Evolutionary conservation across 2,113 vertebrate genomes (phyloP).

Genomic region (Opisthocomus hoazin): DNA sequence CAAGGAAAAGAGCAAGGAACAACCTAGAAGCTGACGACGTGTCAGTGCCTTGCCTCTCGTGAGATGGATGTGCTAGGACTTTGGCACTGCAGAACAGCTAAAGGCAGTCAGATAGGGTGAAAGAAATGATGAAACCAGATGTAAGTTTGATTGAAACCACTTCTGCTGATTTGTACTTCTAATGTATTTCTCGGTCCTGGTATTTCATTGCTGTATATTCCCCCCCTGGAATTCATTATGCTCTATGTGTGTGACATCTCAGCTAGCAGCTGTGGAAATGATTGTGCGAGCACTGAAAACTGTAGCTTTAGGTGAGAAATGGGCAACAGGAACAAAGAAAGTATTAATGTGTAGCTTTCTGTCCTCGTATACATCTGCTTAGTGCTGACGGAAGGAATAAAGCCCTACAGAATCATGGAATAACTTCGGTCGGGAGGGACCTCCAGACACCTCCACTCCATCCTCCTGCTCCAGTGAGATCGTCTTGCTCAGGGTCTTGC

Average conservation of each 20-base stretch:
- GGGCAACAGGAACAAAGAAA: not conserved
- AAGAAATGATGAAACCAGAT: conserved; percentile 25
- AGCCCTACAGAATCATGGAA: not conserved
- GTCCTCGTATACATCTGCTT: not conserved
- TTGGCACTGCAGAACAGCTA: not conserved
- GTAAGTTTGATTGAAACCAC: not conserved
- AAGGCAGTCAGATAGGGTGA: not conserved
- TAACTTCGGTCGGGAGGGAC: not conserved
- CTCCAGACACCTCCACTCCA: not conserved
- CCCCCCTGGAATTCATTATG: conserved; percentile 13
- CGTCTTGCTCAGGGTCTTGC: not conserved
- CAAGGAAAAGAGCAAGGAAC: not conserved
- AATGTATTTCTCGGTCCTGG: conserved; percentile 16
- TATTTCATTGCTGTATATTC: not conserved
- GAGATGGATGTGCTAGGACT: not conserved
- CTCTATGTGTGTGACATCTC: conserved; percentile 19
- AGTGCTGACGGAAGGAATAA: not conserved
- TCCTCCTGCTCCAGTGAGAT: not conserved
- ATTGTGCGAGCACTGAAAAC: not conserved
- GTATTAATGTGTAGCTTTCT: not conserved
- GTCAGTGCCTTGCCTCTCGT: not conserved
- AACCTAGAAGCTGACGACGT: not conserved
- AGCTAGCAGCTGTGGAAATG: conserved; percentile 25
- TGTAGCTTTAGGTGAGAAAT: not conserved
- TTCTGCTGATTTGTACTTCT: not conserved